Percentiles rank a stretch among this genome's conserved stretches.
Conservation (phyloP, 2,888 invertebrate genomes). For the Philhelius pedissequus region DNA sequence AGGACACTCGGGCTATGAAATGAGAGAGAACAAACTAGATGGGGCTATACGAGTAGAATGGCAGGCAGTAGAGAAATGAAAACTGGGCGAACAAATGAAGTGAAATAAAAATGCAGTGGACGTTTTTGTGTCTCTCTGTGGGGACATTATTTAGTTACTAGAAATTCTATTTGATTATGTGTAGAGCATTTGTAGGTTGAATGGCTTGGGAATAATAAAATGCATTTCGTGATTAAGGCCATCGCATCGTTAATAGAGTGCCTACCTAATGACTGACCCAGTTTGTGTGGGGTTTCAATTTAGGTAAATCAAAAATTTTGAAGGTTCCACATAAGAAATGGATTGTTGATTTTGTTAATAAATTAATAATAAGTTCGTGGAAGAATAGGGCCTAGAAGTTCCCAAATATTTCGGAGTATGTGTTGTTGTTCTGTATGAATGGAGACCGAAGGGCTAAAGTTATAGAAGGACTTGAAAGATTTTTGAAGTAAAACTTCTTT, state of each 20-base stretch:
- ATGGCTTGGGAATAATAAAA: constrained; percentile 48
- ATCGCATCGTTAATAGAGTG: constrained; percentile 7
- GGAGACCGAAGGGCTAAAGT: too few species aligned
- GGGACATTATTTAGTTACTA: constrained; percentile 38
- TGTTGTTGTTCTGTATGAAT: too few species aligned
- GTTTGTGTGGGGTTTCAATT: neutral
- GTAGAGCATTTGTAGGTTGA: constrained; percentile 21
- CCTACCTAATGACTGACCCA: constrained; percentile 28
- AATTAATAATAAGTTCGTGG: too few species aligned
- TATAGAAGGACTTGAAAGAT: too few species aligned
- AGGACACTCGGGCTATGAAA: constrained; percentile 7
- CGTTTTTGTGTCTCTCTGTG: constrained; percentile 17
- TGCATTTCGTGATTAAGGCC: constrained; percentile 41
- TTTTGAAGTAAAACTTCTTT: too few species aligned
- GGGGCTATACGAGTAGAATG: too few species aligned
- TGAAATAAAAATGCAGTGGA: constrained; percentile 39
- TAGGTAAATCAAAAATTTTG: too few species aligned
- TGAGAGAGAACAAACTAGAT: neutral
- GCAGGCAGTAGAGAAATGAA: neutral
- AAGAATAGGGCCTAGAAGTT: too few species aligned
- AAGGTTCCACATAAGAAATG: too few species aligned
- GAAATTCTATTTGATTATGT: constrained; percentile 38
- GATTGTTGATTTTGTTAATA: too few species aligned
- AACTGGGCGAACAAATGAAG: constrained; percentile 25
- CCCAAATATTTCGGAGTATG: too few species aligned